Base-by-base conservation (phyloP, 1,140 invertebrate species). In the Varroa destructor region DNA sequence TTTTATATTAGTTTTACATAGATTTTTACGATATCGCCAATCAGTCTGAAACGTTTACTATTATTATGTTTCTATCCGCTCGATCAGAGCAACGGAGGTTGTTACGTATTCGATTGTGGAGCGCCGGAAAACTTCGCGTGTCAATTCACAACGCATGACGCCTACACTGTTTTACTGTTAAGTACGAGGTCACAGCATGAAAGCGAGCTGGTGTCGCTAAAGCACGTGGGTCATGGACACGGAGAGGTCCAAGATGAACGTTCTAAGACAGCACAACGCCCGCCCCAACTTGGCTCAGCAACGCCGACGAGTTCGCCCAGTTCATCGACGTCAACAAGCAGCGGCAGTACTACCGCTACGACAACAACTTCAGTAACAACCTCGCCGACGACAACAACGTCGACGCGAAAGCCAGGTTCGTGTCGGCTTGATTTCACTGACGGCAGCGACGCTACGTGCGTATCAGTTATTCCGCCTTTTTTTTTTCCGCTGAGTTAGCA, bases 81-180 rank as follows among this genome's bases (percentile, higher is more conserved):
- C 74, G 82, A 82, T 36, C 76, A 91, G 89, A 88, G 84, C 75
- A 85, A 87, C 2, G 89, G 89, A 72, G 90, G 89, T 76, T 95
- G 91, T 79, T 95, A 93, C 78, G 81, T 94, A 43, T 95, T 95
- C 79, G 87, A 91, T 79, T 95, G 91, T 79, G 91, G 91, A 0
- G 84, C 88, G 37, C 85, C 88, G 0, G 87, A 89, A 77, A 88
- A 92, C 78, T 93, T 93, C 79, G 88, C 89, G 76, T 95, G 91
- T 81, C 91, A 91, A 82, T 95, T 95, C 77, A 92, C 90, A 1
- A 83, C 84, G 56, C 91, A 95, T 79, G 84, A 84, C 8, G 89
- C 90, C 79, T 95, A 93, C 79, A 90, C 88, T n/a, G 61, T 67
- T 12, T 14, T 37, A 1, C 37, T 40, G 36, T 37, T 67, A 37